Conservation (phyloP, 2,797 vertebrate species). For the Onychomys torridus region DNA sequence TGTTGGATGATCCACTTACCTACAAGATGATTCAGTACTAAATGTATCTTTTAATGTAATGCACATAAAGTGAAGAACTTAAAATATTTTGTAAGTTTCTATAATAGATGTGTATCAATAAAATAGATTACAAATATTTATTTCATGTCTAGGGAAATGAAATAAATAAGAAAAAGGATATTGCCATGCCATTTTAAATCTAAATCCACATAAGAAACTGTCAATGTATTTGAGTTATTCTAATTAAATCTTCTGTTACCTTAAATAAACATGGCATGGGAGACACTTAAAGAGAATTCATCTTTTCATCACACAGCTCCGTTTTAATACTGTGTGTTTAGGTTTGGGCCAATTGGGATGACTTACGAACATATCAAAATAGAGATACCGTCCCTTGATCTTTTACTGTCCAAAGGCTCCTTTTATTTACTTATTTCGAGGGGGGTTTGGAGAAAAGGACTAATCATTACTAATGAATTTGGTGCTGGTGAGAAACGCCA, state of each 20-base stretch:
- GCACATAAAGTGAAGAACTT: not conserved
- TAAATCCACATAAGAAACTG: constrained; percentile 55
- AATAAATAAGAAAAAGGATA: constrained; percentile 58
- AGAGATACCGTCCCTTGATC: constrained; percentile 80
- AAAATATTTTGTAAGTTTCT: not conserved
- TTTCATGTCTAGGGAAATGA: not conserved
- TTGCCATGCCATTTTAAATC: constrained; percentile 49
- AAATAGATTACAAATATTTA: constrained; percentile 39
- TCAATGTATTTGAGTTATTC: constrained; percentile 20
- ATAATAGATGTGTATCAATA: not conserved
- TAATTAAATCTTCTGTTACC: constrained; percentile 30
- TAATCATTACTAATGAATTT: constrained; percentile 83
- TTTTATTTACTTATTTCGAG: constrained; percentile 84
- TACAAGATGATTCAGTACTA: not conserved
- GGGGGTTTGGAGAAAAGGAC: constrained; percentile 74
- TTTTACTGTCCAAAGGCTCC: constrained; percentile 79
- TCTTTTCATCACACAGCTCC: constrained; percentile 69
- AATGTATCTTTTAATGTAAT: not conserved
- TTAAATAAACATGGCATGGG: constrained; percentile 35
- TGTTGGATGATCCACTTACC: not conserved
- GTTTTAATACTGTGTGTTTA: constrained; percentile 74
- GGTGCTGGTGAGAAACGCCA: constrained; percentile 84
- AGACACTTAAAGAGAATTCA: constrained; percentile 66
- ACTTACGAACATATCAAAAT: constrained; percentile 76
- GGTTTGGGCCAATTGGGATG: constrained; percentile 66